Evolutionary conservation across 2,888 invertebrate genomes (phyloP).

Genomic region (Aplocera efformata): DNA sequence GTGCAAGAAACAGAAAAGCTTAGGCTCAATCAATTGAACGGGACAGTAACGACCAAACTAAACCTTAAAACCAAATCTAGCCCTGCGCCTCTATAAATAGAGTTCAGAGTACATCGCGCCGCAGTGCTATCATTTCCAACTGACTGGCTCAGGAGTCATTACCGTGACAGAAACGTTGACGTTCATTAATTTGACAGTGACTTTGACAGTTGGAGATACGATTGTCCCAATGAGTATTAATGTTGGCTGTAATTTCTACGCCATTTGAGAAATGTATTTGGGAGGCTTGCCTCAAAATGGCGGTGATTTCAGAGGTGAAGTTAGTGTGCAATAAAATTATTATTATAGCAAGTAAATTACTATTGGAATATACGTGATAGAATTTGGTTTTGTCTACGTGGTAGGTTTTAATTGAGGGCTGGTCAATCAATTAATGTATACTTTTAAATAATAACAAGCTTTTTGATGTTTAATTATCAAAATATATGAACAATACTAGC

Average conservation of each 20-base stretch:
- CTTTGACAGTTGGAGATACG: constrained; percentile 62
- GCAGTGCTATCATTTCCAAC: constrained; percentile 60
- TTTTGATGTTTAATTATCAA: too few relatives aligned
- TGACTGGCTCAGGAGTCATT: constrained; percentile 59
- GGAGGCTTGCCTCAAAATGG: not conserved
- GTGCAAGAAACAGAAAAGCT: constrained; percentile 59
- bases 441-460: too few relatives aligned
- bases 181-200: constrained; percentile 65
- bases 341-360: constrained; percentile 4
- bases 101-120: constrained; percentile 30
- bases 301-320: too few relatives aligned
- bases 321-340: too few relatives aligned
- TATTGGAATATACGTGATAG: too few relatives aligned
- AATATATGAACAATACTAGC: too few relatives aligned
- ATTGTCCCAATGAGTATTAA: constrained; percentile 49
- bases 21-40: constrained; percentile 58
- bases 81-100: constrained; percentile 3
- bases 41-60: constrained; percentile 31
- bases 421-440: too few relatives aligned
- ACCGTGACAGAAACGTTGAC: constrained; percentile 46
- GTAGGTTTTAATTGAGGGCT: too few relatives aligned
- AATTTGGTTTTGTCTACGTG: too few relatives aligned
- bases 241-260: constrained; percentile 56
- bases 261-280: constrained; percentile 44
- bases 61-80: constrained; percentile 10